phyloP scores from a whole-genome alignment of 37 sponge, comb jelly and placozoan species.

The Lycopodina hypogea region DNA sequence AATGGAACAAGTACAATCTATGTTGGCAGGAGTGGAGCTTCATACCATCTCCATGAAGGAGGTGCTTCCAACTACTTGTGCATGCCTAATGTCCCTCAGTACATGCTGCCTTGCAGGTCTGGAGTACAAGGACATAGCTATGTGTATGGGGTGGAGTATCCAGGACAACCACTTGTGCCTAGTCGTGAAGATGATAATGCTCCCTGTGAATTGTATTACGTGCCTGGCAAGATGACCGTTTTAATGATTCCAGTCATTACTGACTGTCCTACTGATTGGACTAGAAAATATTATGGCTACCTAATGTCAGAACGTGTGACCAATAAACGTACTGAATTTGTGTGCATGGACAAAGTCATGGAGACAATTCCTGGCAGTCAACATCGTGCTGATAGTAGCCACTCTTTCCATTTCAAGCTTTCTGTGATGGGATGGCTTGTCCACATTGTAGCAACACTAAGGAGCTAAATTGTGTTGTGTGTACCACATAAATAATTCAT shows the following conservation, averaged over 20 bases:
- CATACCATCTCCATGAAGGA: conserved; percentile 13
- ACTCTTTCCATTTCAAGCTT: conserved; percentile 42
- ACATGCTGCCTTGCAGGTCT: too few relatives aligned
- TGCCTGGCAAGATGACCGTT: conserved; percentile 7
- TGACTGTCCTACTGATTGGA: conserved; percentile 35
- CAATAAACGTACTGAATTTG: conserved; percentile 10
- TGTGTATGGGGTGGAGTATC: conserved; percentile 40
- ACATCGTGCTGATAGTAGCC: conserved; percentile 30
- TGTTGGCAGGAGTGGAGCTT: conserved; percentile 1
- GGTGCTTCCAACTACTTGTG: too few relatives aligned
- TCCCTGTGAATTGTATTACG: conserved; percentile 47
- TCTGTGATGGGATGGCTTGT: conserved; percentile 46
- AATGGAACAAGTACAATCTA: neutral
- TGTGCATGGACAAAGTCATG: conserved; percentile 34
- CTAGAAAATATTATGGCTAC: conserved; percentile 43
- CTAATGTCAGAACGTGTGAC: conserved; percentile 20
- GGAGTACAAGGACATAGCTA: too few relatives aligned
- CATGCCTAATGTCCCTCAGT: too few relatives aligned
- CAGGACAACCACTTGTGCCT: conserved; percentile 8
- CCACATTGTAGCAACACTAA: conserved; percentile 34
- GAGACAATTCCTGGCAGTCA: conserved; percentile 28
- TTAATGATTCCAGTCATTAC: conserved; percentile 43
- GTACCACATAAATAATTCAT: conserved; percentile 68
- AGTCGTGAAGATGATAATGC: conserved; percentile 20
- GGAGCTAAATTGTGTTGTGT: conserved; percentile 62